Evolutionary conservation across 2,113 vertebrate species (phyloP).

Genomic region (Grantiella picta): DNA sequence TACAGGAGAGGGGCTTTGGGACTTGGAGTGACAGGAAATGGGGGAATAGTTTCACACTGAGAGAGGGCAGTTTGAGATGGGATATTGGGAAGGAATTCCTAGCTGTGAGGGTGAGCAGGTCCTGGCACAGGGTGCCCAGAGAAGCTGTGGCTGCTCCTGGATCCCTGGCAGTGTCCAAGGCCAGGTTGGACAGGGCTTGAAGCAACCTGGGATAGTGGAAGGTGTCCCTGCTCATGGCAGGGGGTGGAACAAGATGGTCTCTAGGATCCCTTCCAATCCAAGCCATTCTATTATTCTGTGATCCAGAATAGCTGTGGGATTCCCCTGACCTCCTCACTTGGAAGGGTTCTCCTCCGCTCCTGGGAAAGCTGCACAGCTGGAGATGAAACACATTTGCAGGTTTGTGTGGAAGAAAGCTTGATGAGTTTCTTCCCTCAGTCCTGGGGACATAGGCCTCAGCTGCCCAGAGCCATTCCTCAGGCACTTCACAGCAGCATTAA

Average conservation of each 20-base stretch:
- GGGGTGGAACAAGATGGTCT: rapidly evolving
- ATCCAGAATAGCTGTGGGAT: background rate
- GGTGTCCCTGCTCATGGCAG: too few species aligned
- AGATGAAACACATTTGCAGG: background rate
- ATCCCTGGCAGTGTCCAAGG: background rate
- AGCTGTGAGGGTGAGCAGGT: background rate
- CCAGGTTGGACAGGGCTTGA: rapidly evolving
- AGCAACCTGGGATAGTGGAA: rapidly evolving
- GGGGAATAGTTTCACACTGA: background rate
- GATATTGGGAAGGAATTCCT: background rate
- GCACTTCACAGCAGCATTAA: background rate
- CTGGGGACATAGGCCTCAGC: rapidly evolving
- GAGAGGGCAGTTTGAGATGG: background rate
- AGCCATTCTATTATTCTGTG: background rate
- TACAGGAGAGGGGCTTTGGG: background rate
- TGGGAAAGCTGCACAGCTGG: rapidly evolving
- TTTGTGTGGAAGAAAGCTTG: rapidly evolving
- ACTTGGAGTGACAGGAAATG: background rate
- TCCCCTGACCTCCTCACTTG: background rate
- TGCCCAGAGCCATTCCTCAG: background rate
- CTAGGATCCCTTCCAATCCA: background rate
- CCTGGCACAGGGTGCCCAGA: background rate
- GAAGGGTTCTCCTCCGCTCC: rapidly evolving
- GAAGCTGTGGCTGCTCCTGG: background rate
- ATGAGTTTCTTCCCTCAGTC: background rate